Evolutionary conservation across 2,113 vertebrate species (phyloP), one percentile per base, ranked within the genome.

Genomic region (Malurus alboscapulatus): DNA sequence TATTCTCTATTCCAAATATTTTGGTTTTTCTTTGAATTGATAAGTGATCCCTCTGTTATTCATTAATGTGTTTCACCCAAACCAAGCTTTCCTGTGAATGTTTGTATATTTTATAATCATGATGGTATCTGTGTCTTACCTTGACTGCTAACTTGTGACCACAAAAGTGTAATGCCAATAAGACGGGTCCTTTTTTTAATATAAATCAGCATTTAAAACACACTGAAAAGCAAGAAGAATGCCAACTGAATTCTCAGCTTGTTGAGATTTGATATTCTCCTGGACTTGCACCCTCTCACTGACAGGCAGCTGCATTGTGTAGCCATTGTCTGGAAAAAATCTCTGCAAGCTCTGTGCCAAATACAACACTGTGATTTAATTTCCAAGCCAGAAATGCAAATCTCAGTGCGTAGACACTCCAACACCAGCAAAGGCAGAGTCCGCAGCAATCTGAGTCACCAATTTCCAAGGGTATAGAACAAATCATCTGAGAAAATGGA

Each of bases 361-460:
- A 68, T 44, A 61, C 0, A 7, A 87, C 17, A 24, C 34, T 65
- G 17, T 44, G 34, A 89, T 75, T 67, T 81, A 58, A 84, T 65
- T 88, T 92, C 74, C 73, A 86, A 91, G 47, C 50, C 63, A 88
- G 38, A 85, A 96, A 80, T 77, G 59, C 55, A 75, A 88, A 27
- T 88, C 55, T 51, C 42, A 71, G 20, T 42, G n/a, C 54, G 58
- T 4, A 82, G 58, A 84, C 30, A 54, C 68, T 79, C 66, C 72
- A 58, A 76, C 58, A 67, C 91, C 66, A 88, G 71, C 40, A 89
- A 89, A 36, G 30, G 66, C 77, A 78, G 16, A 53, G 40, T n/a
- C 30, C 50, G 82, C 2, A 18, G n/a, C 61, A 87, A 48, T 57
- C 44, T 40, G 27, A 84, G 62, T 55, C 57, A 50, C 19, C 59